Conservation (phyloP, 1,140 invertebrate genomes). For the Manduca sexta region DNA sequence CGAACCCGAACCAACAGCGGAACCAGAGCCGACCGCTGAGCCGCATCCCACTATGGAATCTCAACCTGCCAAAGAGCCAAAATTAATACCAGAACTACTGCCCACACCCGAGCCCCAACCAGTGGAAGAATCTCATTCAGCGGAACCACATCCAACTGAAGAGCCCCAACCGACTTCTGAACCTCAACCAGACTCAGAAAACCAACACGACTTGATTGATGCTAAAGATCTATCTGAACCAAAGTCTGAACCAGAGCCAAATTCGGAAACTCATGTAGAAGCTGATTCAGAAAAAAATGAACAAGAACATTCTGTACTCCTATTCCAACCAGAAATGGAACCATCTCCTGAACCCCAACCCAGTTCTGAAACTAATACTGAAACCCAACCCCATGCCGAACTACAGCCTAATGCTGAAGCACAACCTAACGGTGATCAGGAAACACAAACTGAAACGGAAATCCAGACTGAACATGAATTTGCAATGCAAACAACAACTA, state of each 20-base stretch:
- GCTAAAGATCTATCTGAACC: slow-evolving; percentile 14
- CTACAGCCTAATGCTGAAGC: slow-evolving; percentile 16
- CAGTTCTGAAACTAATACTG: slow-evolving; percentile 10
- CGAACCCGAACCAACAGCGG: slow-evolving; percentile 27
- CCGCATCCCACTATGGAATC: slow-evolving; percentile 23
- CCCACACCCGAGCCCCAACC: slow-evolving; percentile 19
- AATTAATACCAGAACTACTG: slow-evolving; percentile 16
- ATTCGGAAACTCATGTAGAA: slow-evolving; percentile 26
- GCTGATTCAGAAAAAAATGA: slow-evolving; percentile 6
- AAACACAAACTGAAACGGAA: slow-evolving; percentile 11
- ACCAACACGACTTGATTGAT: too few relatives aligned
- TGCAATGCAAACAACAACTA: slow-evolving; percentile 3
- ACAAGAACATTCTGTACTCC: too few relatives aligned
- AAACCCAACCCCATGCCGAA: slow-evolving; percentile 10
- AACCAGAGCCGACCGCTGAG: slow-evolving; percentile 29
- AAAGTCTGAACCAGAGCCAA: slow-evolving; percentile 23
- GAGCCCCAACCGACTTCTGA: slow-evolving; percentile 28
- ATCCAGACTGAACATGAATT: slow-evolving; percentile 10
- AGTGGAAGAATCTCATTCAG: slow-evolving; percentile 27
- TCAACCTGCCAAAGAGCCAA: slow-evolving; percentile 16
- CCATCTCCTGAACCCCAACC: slow-evolving; percentile 27
- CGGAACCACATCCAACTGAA: slow-evolving; percentile 26
- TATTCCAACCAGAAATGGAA: slow-evolving; percentile 2
- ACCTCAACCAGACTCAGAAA: slow-evolving; percentile 22
- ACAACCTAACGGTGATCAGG: slow-evolving; percentile 17